Percentiles rank a stretch among this genome's conserved stretches.
Conservation (phyloP, 2,888 invertebrate genomes). For the Acleris laterana region DNA sequence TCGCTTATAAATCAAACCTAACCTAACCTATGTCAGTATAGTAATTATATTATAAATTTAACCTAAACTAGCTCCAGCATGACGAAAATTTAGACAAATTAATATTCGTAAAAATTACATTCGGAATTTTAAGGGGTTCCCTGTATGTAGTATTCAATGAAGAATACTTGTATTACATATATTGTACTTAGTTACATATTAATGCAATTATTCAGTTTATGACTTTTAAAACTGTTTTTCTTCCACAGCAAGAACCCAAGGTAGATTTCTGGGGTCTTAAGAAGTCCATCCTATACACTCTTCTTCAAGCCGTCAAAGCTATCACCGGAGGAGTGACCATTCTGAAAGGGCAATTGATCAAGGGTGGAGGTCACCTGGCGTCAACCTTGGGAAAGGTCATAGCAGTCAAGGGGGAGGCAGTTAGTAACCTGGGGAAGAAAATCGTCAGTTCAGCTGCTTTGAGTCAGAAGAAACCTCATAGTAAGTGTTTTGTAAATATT, state of each 20-base stretch:
- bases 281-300: constrained; percentile 91
- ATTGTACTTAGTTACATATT: too few species aligned
- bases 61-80: too few species aligned
- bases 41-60: too few species aligned
- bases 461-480: constrained; percentile 74
- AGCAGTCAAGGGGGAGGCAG: constrained; percentile 90
- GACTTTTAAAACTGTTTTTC: background rate
- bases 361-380: constrained; percentile 89
- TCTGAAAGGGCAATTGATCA: constrained; percentile 93
- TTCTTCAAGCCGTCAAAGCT: constrained; percentile 94
- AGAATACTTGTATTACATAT: too few species aligned
- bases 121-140: too few species aligned
- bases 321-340: constrained; percentile 94
- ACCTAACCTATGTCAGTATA: too few species aligned
- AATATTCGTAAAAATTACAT: too few species aligned
- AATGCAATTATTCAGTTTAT: background rate
- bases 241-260: constrained; percentile 61
- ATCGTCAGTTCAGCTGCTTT: constrained; percentile 90
- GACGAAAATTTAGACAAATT: too few species aligned
- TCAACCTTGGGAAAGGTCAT: constrained; percentile 84
- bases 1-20: too few species aligned
- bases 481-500: constrained; percentile 19
- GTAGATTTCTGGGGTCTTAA: constrained; percentile 91
- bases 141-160: too few species aligned
- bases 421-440: constrained; percentile 91